phyloP scores from a whole-genome alignment of 2,113 vertebrate genomes.

The Origma solitaria region DNA sequence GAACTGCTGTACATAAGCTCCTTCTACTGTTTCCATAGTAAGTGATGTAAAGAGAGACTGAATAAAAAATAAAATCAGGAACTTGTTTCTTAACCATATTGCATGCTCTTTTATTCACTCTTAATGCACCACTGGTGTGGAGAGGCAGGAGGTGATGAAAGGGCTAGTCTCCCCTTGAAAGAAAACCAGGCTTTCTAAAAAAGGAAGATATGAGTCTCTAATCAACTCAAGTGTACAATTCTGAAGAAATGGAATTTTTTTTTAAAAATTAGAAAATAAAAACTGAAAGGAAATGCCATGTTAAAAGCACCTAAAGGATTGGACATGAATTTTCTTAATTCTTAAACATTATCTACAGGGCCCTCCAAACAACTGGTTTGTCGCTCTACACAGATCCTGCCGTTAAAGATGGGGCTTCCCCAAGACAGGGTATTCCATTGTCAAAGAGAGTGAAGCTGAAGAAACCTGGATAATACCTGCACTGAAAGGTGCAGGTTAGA shows the following conservation, averaged over 20 bases:
- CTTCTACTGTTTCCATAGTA: background rate
- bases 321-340: background rate
- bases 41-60: background rate
- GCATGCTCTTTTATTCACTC: background rate
- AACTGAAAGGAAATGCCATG: fast-evolving
- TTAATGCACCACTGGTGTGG: background rate
- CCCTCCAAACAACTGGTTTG: background rate
- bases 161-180: background rate
- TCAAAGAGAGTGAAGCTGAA: background rate
- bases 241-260: too few species aligned
- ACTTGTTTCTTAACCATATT: background rate
- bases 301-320: background rate
- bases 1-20: background rate
- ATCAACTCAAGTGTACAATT: background rate
- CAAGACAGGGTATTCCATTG: background rate
- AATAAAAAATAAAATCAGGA: background rate
- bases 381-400: background rate
- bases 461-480: background rate
- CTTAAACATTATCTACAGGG: background rate
- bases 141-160: background rate
- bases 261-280: too few species aligned
- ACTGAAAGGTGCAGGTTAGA: background rate
- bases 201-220: background rate
- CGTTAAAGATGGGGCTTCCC: background rate
- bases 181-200: background rate